Base-by-base conservation (phyloP, 2,888 invertebrate species). In the Drosophila vallismaia region DNA sequence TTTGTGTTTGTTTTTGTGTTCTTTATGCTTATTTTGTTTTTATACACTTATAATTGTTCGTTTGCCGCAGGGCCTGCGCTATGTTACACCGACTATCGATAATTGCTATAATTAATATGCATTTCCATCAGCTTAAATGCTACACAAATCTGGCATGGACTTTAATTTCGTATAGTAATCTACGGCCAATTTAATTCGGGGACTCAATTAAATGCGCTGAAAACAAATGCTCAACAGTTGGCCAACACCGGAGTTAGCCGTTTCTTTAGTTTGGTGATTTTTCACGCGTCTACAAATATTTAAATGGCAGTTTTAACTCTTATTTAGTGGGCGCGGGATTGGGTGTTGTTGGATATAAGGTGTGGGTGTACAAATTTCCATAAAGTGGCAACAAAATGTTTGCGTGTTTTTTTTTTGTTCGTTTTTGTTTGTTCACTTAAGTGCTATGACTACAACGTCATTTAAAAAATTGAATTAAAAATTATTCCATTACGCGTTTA, bases 361-460 rank as follows among this genome's bases (percentile, higher is more conserved):
- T 33, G 42, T 33, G 51, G 19, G 53, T 36, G 70, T 28, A 54
- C 60, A 48, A 59, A 59, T 53, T 38, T 53, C 60, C 71, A 70
- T 72, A 51, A 49, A 55, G 26, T 50, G 48, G 70, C 53, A 69
- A 71, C 50, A 42, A 68, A 49, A 60, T 60, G 26, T 48, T 40
- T 51, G 50, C 51, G 24, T 49, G 51, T 46, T 38, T 51, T 26
- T n/a, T 52, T 71, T 56, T 19, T 19, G 19, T 19, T 19, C 19
- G 19, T 19, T 19, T 19, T 19, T 19, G 40, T 49, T 45, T 66
- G 49, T 62, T 80, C 71, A 67, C 63, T 76, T 80, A 83, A 79
- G 69, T 73, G 69, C 74, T 83, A 90, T 90, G 89, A 90, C 89
- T 90, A 90, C 69, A 90, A 90, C 90, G 89, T 90, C 89, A 90